Conservation (phyloP, 2,888 invertebrate genomes). For the Mesorhabditis sp. region DNA sequence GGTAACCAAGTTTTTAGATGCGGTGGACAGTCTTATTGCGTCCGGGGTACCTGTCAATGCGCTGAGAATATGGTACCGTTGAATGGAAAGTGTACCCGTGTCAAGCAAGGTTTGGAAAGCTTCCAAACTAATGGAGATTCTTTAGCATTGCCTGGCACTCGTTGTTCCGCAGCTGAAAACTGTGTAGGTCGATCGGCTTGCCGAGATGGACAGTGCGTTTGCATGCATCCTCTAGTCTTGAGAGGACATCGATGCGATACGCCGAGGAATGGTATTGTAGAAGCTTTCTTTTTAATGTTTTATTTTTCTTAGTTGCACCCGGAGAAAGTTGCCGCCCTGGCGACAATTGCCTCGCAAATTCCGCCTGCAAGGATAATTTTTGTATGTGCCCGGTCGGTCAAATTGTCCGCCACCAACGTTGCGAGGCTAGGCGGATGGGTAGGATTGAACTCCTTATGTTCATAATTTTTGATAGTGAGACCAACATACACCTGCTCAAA, state of each 20-base stretch:
- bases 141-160: slow-evolving; percentile 33
- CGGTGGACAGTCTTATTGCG: slow-evolving; percentile 33
- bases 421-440: slow-evolving; percentile 14
- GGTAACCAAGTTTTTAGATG: slow-evolving; percentile 24
- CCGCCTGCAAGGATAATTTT: slow-evolving; percentile 26
- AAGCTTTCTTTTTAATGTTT: not conserved
- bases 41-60: slow-evolving; percentile 32
- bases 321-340: slow-evolving; percentile 13
- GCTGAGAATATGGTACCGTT: slow-evolving; percentile 26
- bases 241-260: slow-evolving; percentile 18
- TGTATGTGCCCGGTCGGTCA: slow-evolving; percentile 30
- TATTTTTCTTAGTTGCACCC: slow-evolving; percentile 9
- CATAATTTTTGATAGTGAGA: slow-evolving; percentile 18
- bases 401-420: slow-evolving; percentile 10
- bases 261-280: slow-evolving; percentile 20
- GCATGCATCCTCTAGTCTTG: slow-evolving; percentile 22
- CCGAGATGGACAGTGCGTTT: slow-evolving; percentile 36
- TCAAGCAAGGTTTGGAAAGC: slow-evolving; percentile 21
- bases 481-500: slow-evolving; percentile 35
- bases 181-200: slow-evolving; percentile 49
- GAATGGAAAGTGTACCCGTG: slow-evolving; percentile 29
- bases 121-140: not conserved
- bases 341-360: slow-evolving; percentile 30
- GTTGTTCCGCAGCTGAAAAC: slow-evolving; percentile 26
- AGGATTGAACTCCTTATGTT: not conserved